phyloP scores from a whole-genome alignment of 2,797 vertebrate genomes.

The Hyperoplus immaculatus region DNA sequence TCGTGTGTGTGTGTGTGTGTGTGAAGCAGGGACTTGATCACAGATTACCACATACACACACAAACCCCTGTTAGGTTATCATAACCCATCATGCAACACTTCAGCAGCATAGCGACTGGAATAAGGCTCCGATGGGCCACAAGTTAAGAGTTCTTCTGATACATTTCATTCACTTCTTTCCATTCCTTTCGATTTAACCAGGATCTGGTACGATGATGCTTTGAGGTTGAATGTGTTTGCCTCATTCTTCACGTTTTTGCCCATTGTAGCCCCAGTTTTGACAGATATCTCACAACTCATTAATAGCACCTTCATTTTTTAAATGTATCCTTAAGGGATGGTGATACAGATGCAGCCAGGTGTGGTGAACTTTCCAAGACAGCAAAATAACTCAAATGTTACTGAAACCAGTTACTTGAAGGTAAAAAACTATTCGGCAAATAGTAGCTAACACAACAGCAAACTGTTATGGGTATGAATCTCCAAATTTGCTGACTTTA shows the following conservation, averaged over 20 bases:
- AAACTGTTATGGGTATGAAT: background rate
- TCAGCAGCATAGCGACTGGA: slow-evolving; percentile 70
- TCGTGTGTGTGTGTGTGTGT: slow-evolving; percentile 24
- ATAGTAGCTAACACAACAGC: slow-evolving; percentile 11
- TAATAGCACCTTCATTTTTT: slow-evolving; percentile 38
- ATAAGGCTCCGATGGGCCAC: slow-evolving; percentile 58
- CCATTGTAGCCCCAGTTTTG: slow-evolving; percentile 47
- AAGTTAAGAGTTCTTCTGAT: slow-evolving; percentile 35
- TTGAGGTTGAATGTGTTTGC: slow-evolving; percentile 60
- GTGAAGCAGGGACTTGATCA: slow-evolving; percentile 74
- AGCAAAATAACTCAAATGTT: slow-evolving; percentile 2
- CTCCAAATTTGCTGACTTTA: background rate
- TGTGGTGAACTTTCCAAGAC: slow-evolving; percentile 18
- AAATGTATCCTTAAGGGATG: slow-evolving; percentile 26
- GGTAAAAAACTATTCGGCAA: slow-evolving; percentile 24
- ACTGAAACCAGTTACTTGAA: slow-evolving; percentile 26
- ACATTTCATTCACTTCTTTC: slow-evolving; percentile 23
- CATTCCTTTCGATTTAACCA: slow-evolving; percentile 39
- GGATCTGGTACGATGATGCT: slow-evolving; percentile 50
- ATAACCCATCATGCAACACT: slow-evolving; percentile 71
- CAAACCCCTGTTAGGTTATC: slow-evolving; percentile 50
- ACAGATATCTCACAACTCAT: slow-evolving; percentile 63
- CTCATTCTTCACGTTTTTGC: slow-evolving; percentile 45
- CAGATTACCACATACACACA: slow-evolving; percentile 58
- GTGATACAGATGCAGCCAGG: slow-evolving; percentile 33